These are phyloP conservation scores for Ectobius pallidus DNA, from an alignment of 2,888 invertebrate genomes.

Conservation along the genomic window DNA sequence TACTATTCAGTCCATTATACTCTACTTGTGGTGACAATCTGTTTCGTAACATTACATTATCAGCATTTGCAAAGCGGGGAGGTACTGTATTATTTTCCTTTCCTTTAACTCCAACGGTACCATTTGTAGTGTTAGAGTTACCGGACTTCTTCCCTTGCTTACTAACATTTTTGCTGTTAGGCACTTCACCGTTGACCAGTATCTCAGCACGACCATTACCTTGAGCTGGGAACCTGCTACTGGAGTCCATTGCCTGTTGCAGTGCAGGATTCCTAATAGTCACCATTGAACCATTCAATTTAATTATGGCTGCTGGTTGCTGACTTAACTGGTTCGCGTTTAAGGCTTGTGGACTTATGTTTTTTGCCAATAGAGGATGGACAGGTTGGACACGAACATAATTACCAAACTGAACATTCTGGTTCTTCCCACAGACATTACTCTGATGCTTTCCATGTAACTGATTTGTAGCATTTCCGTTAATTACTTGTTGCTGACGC, in stretches of 20 bases:
- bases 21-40: conserved; percentile 44
- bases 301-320: conserved; percentile 68
- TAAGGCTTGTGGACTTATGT: conserved; percentile 1
- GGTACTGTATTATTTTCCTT: conserved; percentile 41
- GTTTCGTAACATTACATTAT: conserved; percentile 31
- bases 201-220: conserved; percentile 47
- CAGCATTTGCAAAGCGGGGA: conserved; percentile 35
- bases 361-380: not conserved
- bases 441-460: conserved; percentile 18
- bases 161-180: conserved; percentile 50
- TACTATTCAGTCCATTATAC: conserved; percentile 50
- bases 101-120: conserved; percentile 35
- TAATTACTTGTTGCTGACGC: conserved; percentile 25
- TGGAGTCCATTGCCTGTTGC: conserved; percentile 54
- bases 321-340: conserved; percentile 50
- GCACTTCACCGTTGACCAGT: conserved; percentile 52
- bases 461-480: conserved; percentile 10
- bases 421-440: conserved; percentile 11
- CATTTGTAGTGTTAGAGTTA: conserved; percentile 46
- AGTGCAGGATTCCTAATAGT: conserved; percentile 79
- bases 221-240: conserved; percentile 50
- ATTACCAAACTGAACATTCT: conserved; percentile 21
- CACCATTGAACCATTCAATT: conserved; percentile 75
- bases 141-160: conserved; percentile 53
- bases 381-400: not conserved